Evolutionary conservation across 92 coral and sea anemone species (phyloP).

Genomic region (Epizoanthus scotinus): DNA sequence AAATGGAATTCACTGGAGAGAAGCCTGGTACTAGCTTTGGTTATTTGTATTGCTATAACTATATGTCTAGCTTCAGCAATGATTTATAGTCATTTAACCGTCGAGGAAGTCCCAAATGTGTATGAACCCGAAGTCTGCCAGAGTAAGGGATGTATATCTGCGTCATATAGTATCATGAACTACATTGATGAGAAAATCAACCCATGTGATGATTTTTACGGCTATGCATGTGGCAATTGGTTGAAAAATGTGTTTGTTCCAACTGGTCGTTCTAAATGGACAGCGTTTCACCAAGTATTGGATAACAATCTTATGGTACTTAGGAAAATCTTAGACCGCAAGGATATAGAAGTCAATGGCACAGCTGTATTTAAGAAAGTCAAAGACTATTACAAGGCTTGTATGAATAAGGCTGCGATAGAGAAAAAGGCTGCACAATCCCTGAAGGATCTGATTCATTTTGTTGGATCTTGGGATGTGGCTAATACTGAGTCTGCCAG

Average conservation of each 20-base stretch:
- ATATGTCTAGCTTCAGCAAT: conserved; percentile 66
- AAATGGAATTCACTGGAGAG: conserved; percentile 85
- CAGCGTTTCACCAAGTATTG: conserved; percentile 84
- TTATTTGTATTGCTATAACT: conserved; percentile 65
- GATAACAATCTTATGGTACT: conserved; percentile 75
- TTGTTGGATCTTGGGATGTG: conserved; percentile 87
- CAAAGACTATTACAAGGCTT: conserved; percentile 72
- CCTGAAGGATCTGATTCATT: conserved; percentile 71
- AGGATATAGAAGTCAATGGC: conserved; percentile 53
- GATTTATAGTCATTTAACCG: conserved; percentile 57
- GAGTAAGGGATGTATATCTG: conserved; percentile 83
- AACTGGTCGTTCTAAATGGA: conserved; percentile 73
- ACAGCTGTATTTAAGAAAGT: conserved; percentile 75
- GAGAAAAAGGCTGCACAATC: conserved; percentile 74
- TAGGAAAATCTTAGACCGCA: conserved; percentile 70
- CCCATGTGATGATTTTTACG: conserved; percentile 93
- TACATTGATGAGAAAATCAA: conserved; percentile 71
- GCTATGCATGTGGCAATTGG: conserved; percentile 92
- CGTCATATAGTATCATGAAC: conserved; percentile 77
- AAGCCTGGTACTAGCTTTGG: conserved; percentile 61
- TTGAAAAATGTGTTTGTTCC: conserved; percentile 68
- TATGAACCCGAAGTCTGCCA: conserved; percentile 60
- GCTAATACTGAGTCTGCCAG: conserved; percentile 28
- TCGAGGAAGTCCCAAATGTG: conserved; percentile 17
- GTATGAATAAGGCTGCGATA: conserved; percentile 67